Evolutionary conservation across 1,140 invertebrate genomes (phyloP).

Genomic region (Atopsyche davidsoni): DNA sequence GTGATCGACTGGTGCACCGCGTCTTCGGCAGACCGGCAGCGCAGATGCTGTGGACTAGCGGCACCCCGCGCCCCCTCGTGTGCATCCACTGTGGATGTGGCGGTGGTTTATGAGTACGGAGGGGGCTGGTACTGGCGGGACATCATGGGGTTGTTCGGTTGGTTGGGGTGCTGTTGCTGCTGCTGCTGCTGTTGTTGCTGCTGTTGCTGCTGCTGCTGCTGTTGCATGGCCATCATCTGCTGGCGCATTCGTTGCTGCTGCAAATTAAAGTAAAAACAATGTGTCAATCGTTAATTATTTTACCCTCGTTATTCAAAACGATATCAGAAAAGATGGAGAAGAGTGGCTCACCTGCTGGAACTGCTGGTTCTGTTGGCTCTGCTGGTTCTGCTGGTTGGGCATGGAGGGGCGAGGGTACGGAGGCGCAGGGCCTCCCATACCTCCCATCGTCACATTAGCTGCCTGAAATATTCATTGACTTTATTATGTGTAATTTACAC

Average conservation of each 20-base stretch:
- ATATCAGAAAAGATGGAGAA: too few species aligned
- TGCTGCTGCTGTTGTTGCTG: constrained; percentile 34
- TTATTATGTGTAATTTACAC: not conserved
- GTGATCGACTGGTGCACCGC: too few species aligned
- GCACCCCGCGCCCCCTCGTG: too few species aligned
- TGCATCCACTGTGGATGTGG: too few species aligned
- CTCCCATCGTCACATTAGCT: constrained; percentile 63
- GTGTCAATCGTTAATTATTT: constrained; percentile 25
- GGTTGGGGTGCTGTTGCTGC: constrained; percentile 37
- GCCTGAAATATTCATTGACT: constrained; percentile 45
- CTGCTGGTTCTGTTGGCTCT: constrained; percentile 57
- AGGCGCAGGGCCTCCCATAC: constrained; percentile 57
- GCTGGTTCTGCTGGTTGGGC: constrained; percentile 53
- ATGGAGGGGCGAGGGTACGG: constrained; percentile 49
- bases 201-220: constrained; percentile 45
- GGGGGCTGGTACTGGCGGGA: constrained; percentile 46
- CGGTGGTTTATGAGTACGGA: constrained; percentile 48
- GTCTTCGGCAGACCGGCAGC: too few species aligned
- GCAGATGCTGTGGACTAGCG: too few species aligned
- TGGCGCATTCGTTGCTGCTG: constrained; percentile 50
- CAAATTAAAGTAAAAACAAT: not conserved
- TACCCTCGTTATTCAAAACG: not conserved
- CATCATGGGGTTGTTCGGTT: constrained; percentile 50
- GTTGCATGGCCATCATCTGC: constrained; percentile 53
- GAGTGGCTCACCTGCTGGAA: too few species aligned